These are phyloP conservation scores for Tichodroma muraria DNA, from an alignment of 2,113 vertebrate species.

Conservation along the genomic window DNA sequence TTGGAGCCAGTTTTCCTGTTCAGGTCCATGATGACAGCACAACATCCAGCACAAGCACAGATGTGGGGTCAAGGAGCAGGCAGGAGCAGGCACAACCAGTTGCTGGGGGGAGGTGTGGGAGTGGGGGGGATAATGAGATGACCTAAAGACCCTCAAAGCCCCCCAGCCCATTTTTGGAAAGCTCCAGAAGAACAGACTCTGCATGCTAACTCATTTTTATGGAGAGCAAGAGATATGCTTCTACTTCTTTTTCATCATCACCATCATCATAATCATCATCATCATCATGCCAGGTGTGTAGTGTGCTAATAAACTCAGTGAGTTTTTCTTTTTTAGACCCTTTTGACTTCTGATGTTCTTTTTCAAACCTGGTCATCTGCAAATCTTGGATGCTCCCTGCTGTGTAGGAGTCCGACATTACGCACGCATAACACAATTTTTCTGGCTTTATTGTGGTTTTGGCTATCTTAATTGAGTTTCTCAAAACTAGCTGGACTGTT, in stretches of 20 bases:
- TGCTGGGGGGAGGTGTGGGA: no score
- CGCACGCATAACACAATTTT: neutral
- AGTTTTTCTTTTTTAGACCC: neutral
- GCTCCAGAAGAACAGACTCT: neutral
- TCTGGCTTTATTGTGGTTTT: neutral
- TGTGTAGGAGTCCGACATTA: neutral
- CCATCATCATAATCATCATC: neutral
- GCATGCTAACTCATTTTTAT: neutral
- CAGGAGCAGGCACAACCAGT: neutral
- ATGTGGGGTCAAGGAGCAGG: neutral
- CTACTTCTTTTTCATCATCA: neutral
- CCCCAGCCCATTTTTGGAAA: neutral
- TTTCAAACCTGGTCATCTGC: no score
- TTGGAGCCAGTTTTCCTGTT: neutral
- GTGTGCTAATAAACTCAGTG: neutral
- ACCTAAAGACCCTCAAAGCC: neutral
- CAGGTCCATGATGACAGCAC: neutral
- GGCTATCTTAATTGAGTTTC: neutral
- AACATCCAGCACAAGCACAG: rapidly evolving
- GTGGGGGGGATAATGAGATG: no score
- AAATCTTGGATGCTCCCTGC: neutral
- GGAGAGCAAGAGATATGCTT: no score
- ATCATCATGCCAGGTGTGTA: neutral
- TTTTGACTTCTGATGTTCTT: neutral
- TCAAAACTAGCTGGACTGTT: neutral